A percentile compares a stretch with the other conserved stretches of the same genome.
Conservation (phyloP, 2,113 vertebrate genomes). For the Xiphophorus couchianus region DNA sequence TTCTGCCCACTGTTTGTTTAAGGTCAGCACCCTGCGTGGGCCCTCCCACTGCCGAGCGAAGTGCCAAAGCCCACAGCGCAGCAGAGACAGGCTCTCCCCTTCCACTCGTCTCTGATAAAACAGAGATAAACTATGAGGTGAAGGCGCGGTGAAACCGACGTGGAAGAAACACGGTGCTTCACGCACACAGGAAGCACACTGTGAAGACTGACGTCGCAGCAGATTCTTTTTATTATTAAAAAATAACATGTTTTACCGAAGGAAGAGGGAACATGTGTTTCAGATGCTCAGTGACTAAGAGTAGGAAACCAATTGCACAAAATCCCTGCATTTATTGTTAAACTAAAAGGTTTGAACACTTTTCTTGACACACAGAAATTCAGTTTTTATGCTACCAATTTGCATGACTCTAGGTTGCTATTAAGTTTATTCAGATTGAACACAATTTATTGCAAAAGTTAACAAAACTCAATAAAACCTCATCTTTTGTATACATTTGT, state of each 20-base stretch:
- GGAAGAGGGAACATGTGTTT: not conserved
- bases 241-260: not conserved
- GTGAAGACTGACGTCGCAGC: not conserved
- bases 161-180: not conserved
- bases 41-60: conserved; percentile 36
- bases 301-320: not conserved
- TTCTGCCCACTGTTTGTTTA: not conserved
- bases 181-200: not conserved
- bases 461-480: too few relatives aligned
- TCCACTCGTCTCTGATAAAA: not conserved
- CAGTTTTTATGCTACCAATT: too few relatives aligned
- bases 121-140: not conserved
- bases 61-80: not conserved
- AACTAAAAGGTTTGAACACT: not conserved
- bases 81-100: not conserved
- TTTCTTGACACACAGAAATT: too few relatives aligned
- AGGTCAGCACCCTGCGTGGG: not conserved
- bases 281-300: not conserved
- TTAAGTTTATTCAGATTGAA: too few relatives aligned
- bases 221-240: not conserved
- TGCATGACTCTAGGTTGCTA: too few relatives aligned
- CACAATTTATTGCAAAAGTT: too few relatives aligned
- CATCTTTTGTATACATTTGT: too few relatives aligned
- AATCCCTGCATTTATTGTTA: not conserved
- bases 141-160: not conserved